Base-by-base conservation (phyloP, 2,888 invertebrate species). In the Aphrophora alni region DNA sequence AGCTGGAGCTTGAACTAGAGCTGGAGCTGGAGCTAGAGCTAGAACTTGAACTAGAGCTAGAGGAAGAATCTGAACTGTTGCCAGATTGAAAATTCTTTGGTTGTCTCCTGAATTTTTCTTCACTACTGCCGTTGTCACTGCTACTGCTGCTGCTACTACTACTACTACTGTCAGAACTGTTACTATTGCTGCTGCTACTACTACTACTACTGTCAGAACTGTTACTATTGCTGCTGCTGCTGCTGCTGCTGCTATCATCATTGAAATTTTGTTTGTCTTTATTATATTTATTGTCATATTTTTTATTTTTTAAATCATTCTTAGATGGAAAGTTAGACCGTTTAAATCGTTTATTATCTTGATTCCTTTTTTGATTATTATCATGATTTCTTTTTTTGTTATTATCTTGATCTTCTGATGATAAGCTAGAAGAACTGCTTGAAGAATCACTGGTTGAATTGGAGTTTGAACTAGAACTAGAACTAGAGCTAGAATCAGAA, bases 11-110 rank as follows among this genome's bases (percentile, higher is more conserved):
- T 21, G 84, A 84, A 75, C 81, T 83, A 24, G 81, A 82, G 1
- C 83, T 84, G 51, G 83, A 82, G 0, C 82, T 82, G 38, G 83
- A 83, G 33, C 83, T 83, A n/a, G 83, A 82, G 21, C 81, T 80
- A 51, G 78, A 81, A 44, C 79, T 77, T 24, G 83, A 84, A 44
- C 81, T 81, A 73, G 81, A 80, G 27, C 82, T 82, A 38, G 82
- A 82, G 71, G 73, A 69, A 7, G 33, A 38, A 33, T 28, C 25
- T 73, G 73, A n/a, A 73, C 28, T 26, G n/a, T 72, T 71, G 26
- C 10, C 17, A 51, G 68, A 25, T 24, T 79, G 38, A n/a, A 73
- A 75, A 72, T n/a, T 12, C 82, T 14, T 82, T 71, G 21, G 72
- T 7, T 44, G 44, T 44, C 12, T 44, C 2, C 12, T 44, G 17